Evolutionary conservation across 2,113 vertebrate genomes (phyloP), one percentile per base, ranked within the genome.

Genomic region (Tenebrosternarchus preto): DNA sequence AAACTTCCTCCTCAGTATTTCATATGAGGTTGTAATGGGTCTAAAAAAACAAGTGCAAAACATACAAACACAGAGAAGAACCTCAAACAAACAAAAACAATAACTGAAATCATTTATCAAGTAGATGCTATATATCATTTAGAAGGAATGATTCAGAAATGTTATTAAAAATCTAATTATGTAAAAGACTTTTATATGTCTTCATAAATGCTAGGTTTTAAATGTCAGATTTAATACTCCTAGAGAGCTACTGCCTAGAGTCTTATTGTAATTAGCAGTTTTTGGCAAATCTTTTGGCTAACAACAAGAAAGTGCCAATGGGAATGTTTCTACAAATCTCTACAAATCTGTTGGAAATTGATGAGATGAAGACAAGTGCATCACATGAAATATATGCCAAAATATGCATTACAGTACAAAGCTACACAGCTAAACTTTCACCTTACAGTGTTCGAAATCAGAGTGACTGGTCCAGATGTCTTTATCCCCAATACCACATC

Each of bases 1-100:
- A 55, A 81, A 73, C 82, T 56, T 60, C 63, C 55, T 73, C 24
- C 59, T 81, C 55, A 74, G 69, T 77, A 78, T 74, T 81, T 77
- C 1, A 74, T 81, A 12, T 24, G 31, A 43, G 55, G 20, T 61
- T 27, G 12, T 31, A 66, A 33, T 59, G 50, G 27, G 39, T 31
- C 19, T 50, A 16, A 27, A 46, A 22, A 29, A 67, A 56, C 16
- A 33, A 74, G 46, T 16, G 43, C 22, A 68, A 68, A 39, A 33
- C 8, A 66, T 8, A 67, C 8, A 67, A 2, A 33, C 29, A 67
- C 19, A 22, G 1, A 15, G n/a, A n/a, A n/a, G n/a, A n/a, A n/a
- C n/a, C n/a, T n/a, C n/a, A n/a, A n/a, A n/a, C n/a, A n/a, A n/a
- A n/a, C n/a, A n/a, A n/a, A n/a, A 43, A 43, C 2, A 43, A 43